phyloP scores from a whole-genome alignment of 2,888 invertebrate species.

The Colletes collaris region DNA sequence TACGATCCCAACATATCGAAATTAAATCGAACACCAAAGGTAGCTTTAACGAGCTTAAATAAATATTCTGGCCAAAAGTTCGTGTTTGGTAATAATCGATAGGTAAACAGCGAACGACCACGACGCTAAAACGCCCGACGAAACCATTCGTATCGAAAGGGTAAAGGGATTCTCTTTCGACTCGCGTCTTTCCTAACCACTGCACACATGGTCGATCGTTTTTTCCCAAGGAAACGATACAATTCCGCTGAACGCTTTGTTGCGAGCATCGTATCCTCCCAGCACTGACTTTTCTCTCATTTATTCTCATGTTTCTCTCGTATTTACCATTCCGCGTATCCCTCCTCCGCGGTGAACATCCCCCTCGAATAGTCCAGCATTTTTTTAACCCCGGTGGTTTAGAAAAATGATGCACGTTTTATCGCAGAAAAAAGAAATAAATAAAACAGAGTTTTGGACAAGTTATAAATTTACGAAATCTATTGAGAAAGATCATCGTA shows the following conservation, averaged over 20 bases:
- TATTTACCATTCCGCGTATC: constrained; percentile 13
- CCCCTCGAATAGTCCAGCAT: too few relatives aligned
- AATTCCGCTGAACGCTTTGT: constrained; percentile 24
- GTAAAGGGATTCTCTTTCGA: neutral
- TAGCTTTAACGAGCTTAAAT: too few relatives aligned
- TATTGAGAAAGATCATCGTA: too few relatives aligned
- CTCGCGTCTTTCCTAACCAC: neutral
- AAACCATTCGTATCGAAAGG: constrained; percentile 8
- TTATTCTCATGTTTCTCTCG: constrained; percentile 4
- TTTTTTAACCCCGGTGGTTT: neutral
- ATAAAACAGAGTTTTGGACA: too few relatives aligned
- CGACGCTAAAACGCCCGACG: neutral
- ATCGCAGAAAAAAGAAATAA: too few relatives aligned
- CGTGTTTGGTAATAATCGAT: too few relatives aligned
- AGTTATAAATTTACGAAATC: too few relatives aligned
- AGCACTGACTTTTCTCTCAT: neutral
- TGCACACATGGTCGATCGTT: constrained; percentile 8
- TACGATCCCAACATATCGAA: too few relatives aligned
- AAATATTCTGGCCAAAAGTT: too few relatives aligned
- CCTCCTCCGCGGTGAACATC: neutral
- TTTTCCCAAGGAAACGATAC: constrained; percentile 1
- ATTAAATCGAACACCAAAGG: too few relatives aligned
- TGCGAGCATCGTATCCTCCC: neutral
- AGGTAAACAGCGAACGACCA: neutral
- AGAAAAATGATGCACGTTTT: neutral